Conservation (phyloP, 1,140 invertebrate species). For the Antheraea mylitta region DNA sequence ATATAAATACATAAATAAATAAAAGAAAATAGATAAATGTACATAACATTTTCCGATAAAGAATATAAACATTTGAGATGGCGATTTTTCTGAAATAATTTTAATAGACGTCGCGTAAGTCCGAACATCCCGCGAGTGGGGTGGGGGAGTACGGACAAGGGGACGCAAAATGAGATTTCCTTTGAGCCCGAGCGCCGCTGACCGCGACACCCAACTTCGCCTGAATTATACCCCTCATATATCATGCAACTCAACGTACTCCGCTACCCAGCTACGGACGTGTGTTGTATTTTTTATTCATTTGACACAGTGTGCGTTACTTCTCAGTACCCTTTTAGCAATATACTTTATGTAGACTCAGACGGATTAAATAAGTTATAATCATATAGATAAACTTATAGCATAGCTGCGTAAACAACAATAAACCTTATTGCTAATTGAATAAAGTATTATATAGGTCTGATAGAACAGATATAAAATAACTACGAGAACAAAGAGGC, state of each 20-base stretch:
- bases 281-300: slow-evolving; percentile 33
- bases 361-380: too few species aligned
- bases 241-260: slow-evolving; percentile 47
- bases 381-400: too few species aligned
- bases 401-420: too few species aligned
- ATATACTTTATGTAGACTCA: too few species aligned
- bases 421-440: too few species aligned
- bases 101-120: slow-evolving; percentile 59
- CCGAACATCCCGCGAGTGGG: slow-evolving; percentile 22
- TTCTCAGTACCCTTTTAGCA: too few species aligned
- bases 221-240: slow-evolving; percentile 55
- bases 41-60: background rate
- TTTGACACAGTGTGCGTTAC: background rate
- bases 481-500: too few species aligned
- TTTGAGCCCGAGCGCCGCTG: slow-evolving; percentile 59
- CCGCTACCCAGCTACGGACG: slow-evolving; percentile 13
- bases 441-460: too few species aligned
- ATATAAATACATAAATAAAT: too few species aligned
- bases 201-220: slow-evolving; percentile 51
- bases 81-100: slow-evolving; percentile 69
- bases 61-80: background rate
- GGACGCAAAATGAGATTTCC: slow-evolving; percentile 72
- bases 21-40: too few species aligned
- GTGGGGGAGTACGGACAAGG: slow-evolving; percentile 21
- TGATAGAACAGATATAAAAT: too few species aligned